Evolutionary conservation across 2,797 vertebrate species (phyloP).

Genomic region (Sebastes itinus): DNA sequence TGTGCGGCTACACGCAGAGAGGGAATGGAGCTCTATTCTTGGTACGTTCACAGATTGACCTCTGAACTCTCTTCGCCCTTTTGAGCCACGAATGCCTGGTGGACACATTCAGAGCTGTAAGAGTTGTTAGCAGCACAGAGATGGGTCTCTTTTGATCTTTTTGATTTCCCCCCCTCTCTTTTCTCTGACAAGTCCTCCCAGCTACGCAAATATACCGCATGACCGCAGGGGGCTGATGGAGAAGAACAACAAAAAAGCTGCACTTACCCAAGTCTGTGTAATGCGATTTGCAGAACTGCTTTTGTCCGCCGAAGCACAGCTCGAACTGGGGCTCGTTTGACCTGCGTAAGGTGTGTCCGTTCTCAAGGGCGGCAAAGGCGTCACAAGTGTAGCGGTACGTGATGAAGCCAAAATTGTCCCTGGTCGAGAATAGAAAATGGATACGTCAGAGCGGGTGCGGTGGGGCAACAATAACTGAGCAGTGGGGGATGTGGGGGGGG

Average conservation of each 20-base stretch:
- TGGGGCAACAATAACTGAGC: slow-evolving; percentile 52
- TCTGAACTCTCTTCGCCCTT: slow-evolving; percentile 56
- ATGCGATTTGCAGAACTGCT: slow-evolving; percentile 96
- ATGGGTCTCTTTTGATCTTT: slow-evolving; percentile 54
- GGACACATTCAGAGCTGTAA: slow-evolving; percentile 35
- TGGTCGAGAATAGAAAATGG: slow-evolving; percentile 77
- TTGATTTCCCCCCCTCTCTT: neutral
- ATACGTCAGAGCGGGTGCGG: slow-evolving; percentile 49
- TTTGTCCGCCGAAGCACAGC: slow-evolving; percentile 97
- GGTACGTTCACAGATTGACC: slow-evolving; percentile 52
- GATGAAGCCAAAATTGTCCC: slow-evolving; percentile 99
- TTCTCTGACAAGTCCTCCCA: slow-evolving; percentile 38
- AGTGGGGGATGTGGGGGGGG: neutral
- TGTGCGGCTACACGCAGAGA: neutral
- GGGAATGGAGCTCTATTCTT: slow-evolving; percentile 37
- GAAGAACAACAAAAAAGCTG: slow-evolving; percentile 56
- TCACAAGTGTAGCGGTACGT: slow-evolving; percentile 99
- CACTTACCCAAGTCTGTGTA: slow-evolving; percentile 98
- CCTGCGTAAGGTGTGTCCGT: slow-evolving; percentile 95
- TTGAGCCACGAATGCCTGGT: slow-evolving; percentile 26
- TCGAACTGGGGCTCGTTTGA: slow-evolving; percentile 94
- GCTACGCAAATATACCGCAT: slow-evolving; percentile 34
- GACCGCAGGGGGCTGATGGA: slow-evolving; percentile 40
- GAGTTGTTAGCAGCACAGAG: slow-evolving; percentile 27
- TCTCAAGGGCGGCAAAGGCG: slow-evolving; percentile 97